phyloP scores from a whole-genome alignment of 2,113 vertebrate genomes.

The Enhydra lutris region DNA sequence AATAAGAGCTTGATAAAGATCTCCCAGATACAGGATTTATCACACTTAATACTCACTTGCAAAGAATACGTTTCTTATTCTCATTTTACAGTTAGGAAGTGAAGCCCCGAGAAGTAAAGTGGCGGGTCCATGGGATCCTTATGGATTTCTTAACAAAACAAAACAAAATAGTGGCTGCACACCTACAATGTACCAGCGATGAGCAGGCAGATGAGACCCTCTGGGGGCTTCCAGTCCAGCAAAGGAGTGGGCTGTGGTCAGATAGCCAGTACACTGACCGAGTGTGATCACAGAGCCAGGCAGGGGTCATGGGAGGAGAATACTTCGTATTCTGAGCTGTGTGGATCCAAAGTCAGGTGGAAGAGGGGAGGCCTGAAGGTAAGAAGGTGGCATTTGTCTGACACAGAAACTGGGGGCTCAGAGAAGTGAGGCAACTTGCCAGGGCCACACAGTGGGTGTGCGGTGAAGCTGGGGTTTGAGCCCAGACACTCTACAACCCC shows the following conservation, averaged over 20 bases:
- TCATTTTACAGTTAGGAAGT: not conserved
- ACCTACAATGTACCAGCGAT: rapidly evolving
- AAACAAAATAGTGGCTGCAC: not conserved
- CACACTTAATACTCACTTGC: not conserved
- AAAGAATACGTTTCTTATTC: not conserved
- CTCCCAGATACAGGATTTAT: not conserved
- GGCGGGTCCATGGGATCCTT: rapidly evolving
- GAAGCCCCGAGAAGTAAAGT: not conserved
- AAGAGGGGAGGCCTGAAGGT: no score
- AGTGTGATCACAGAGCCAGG: rapidly evolving
- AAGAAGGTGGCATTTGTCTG: not conserved
- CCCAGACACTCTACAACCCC: not conserved
- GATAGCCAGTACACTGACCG: rapidly evolving
- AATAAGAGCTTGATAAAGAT: not conserved
- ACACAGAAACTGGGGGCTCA: not conserved
- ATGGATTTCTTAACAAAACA: not conserved
- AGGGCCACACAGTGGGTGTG: not conserved
- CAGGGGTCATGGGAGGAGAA: not conserved
- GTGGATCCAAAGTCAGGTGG: not conserved
- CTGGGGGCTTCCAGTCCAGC: rapidly evolving
- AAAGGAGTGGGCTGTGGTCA: not conserved
- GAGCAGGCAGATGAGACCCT: not conserved
- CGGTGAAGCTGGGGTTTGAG: not conserved
- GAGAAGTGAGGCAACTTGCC: not conserved
- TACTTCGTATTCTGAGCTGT: not conserved